These are phyloP conservation scores for Agrotis ipsilon DNA, from an alignment of 2,888 invertebrate species.

Conservation along the genomic window DNA sequence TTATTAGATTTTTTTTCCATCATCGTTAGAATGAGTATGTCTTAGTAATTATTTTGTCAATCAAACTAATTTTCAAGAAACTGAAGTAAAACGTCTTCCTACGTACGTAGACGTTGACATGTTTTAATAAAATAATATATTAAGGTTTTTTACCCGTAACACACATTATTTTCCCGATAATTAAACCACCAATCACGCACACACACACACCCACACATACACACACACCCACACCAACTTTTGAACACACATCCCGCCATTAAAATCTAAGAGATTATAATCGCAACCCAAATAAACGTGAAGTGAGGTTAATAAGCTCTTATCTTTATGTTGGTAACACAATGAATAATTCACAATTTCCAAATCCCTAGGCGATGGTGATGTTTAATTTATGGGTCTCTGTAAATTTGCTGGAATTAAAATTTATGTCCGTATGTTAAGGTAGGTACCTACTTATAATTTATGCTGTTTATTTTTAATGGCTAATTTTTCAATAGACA, in stretches of 20 bases:
- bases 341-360: conserved; percentile 59
- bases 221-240: neutral
- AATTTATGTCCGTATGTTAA: conserved; percentile 29
- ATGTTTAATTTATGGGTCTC: conserved; percentile 53
- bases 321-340: conserved; percentile 53
- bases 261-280: conserved; percentile 47
- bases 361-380: conserved; percentile 46
- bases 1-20: too few species aligned
- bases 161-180: neutral
- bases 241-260: conserved; percentile 15
- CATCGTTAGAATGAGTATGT: too few species aligned
- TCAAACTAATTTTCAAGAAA: too few species aligned
- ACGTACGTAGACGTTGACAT: too few species aligned
- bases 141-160: too few species aligned
- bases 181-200: neutral
- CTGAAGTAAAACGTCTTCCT: too few species aligned
- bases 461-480: too few species aligned
- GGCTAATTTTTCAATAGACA: too few species aligned
- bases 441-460: neutral
- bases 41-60: too few species aligned
- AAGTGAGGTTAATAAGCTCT: conserved; percentile 41
- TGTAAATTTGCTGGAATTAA: conserved; percentile 27
- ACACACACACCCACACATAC: neutral
- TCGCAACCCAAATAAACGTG: conserved; percentile 30
- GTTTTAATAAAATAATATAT: too few species aligned